phyloP scores from a whole-genome alignment of 2,888 invertebrate species.

The Carabus problematicus region DNA sequence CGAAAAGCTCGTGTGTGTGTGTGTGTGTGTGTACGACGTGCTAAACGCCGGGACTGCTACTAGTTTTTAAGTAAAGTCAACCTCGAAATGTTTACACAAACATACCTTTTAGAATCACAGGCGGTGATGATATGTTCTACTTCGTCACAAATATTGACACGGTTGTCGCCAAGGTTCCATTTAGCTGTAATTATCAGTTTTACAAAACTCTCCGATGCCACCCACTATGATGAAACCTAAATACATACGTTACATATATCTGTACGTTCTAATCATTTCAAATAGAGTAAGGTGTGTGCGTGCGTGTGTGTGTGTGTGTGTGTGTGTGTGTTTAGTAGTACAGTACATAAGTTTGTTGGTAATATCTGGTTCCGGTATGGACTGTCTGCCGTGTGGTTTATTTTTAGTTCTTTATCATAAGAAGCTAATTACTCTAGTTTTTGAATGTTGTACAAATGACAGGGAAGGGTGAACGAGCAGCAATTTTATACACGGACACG shows the following conservation, averaged over 20 bases:
- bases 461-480: conserved; percentile 9
- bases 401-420: no score
- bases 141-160: conserved; percentile 36
- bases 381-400: no score
- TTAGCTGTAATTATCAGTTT: conserved; percentile 40
- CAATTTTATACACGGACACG: conserved; percentile 12
- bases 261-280: neutral
- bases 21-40: conserved; percentile 21
- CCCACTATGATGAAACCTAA: conserved; percentile 24
- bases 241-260: neutral
- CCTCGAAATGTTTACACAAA: conserved; percentile 29
- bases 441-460: no score
- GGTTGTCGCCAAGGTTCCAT: conserved; percentile 38
- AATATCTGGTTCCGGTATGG: neutral
- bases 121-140: conserved; percentile 9
- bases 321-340: neutral
- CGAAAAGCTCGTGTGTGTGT: neutral
- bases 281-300: neutral
- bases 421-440: no score
- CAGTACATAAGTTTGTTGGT: neutral
- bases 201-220: conserved; percentile 35
- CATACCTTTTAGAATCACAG: conserved; percentile 28
- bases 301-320: neutral
- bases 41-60: conserved; percentile 35
- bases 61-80: conserved; percentile 27